These are phyloP conservation scores for Seriola rivoliana DNA, from an alignment of 2,113 vertebrate species.

Conservation along the genomic window DNA sequence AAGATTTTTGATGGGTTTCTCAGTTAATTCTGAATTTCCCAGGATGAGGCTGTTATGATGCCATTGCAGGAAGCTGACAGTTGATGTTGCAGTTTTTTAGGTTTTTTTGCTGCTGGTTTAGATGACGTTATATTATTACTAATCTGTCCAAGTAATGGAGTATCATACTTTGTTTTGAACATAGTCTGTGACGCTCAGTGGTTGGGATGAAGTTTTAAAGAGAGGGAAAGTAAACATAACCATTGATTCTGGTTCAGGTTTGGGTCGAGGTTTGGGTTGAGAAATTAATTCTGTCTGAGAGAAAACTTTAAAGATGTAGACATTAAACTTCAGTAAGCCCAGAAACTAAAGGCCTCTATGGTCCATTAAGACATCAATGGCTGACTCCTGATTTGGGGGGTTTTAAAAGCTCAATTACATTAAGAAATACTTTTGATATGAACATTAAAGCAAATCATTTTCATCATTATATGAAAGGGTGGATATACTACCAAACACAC, in stretches of 20 bases:
- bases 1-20: neutral
- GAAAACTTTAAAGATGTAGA: neutral
- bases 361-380: neutral
- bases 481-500: neutral
- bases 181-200: neutral
- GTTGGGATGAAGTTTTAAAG: neutral
- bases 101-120: neutral
- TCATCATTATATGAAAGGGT: neutral
- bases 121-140: neutral
- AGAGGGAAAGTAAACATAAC: conserved; percentile 2
- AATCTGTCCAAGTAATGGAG: neutral
- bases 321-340: neutral
- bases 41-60: neutral
- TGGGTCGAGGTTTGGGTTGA: neutral
- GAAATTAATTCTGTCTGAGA: neutral
- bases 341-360: neutral
- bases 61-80: neutral
- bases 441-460: neutral
- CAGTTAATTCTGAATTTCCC: neutral
- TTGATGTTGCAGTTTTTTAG: neutral
- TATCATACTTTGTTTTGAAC: neutral
- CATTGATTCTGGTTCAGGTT: neutral
- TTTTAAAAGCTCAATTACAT: conserved; percentile 1
- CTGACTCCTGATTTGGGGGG: neutral
- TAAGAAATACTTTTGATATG: neutral